Conservation (phyloP, 2,888 invertebrate genomes). For the Amiota communis region DNA sequence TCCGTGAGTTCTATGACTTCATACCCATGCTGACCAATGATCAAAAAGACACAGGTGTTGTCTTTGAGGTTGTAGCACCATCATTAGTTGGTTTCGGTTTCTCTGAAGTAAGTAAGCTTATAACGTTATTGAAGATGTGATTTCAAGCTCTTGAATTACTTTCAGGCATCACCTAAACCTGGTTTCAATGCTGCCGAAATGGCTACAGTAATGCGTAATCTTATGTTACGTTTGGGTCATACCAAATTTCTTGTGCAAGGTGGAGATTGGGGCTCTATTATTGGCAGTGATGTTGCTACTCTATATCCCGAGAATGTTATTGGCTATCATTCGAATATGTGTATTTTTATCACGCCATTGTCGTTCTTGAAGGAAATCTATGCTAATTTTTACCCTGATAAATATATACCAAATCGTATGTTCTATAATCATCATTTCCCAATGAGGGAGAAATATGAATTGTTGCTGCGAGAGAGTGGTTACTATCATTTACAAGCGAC, state of each 20-base stretch:
- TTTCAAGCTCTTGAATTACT: background rate
- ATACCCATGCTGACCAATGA: conserved; percentile 79
- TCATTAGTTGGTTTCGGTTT: conserved; percentile 82
- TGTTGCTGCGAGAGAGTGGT: conserved; percentile 74
- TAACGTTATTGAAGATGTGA: conserved; percentile 1
- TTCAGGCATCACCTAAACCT: conserved; percentile 61
- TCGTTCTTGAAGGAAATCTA: conserved; percentile 71
- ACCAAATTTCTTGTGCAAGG: conserved; percentile 81
- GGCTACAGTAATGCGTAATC: conserved; percentile 77
- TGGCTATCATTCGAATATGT: conserved; percentile 80
- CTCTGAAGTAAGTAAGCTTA: conserved; percentile 75
- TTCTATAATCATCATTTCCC: conserved; percentile 76
- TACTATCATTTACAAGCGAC: conserved; percentile 87
- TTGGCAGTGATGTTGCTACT: conserved; percentile 77
- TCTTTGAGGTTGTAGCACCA: conserved; percentile 80
- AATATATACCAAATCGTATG: conserved; percentile 73
- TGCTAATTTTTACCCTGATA: conserved; percentile 74
- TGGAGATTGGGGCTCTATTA: conserved; percentile 87
- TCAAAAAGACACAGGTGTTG: conserved; percentile 75
- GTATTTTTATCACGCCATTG: conserved; percentile 65
- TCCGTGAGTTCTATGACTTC: conserved; percentile 85
- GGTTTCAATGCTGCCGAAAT: conserved; percentile 74
- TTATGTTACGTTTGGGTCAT: conserved; percentile 81
- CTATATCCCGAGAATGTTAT: conserved; percentile 78
- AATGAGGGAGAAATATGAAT: conserved; percentile 55